Conservation (phyloP, 2,888 invertebrate species). For the Tetragnatha montana region DNA sequence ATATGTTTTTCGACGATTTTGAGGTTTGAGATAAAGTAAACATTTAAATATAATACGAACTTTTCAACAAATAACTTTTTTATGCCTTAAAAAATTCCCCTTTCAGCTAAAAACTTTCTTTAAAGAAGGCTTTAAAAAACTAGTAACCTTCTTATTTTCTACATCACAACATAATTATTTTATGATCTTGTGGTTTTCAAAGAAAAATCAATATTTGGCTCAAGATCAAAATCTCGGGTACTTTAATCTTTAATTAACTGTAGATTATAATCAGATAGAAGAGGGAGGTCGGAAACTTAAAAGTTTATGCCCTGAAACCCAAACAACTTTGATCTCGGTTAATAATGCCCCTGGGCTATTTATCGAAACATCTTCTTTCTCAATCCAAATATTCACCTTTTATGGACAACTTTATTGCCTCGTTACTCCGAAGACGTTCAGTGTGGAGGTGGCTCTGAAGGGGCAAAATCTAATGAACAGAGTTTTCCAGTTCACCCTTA, state of each 20-base stretch:
- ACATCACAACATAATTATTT: not conserved
- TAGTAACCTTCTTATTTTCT: not conserved
- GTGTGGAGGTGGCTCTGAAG: not conserved
- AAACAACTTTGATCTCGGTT: slow-evolving; percentile 41
- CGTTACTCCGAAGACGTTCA: slow-evolving; percentile 42
- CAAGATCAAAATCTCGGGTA: not conserved
- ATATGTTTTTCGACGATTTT: too few relatives aligned
- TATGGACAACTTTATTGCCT: slow-evolving; percentile 59
- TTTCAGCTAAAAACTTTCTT: too few relatives aligned
- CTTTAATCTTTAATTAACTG: slow-evolving; percentile 27
- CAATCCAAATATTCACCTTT: slow-evolving; percentile 17
- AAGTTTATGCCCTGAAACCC: slow-evolving; percentile 27
- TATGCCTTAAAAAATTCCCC: too few relatives aligned
- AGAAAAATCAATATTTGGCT: not conserved
- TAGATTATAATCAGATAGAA: slow-evolving; percentile 20
- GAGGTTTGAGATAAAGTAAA: too few relatives aligned
- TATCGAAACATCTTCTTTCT: slow-evolving; percentile 39
- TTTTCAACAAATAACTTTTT: too few relatives aligned
- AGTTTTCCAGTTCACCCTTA: slow-evolving; percentile 16
- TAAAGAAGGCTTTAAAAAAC: not conserved
- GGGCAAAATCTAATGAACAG: slow-evolving; percentile 50
- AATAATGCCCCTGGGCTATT: slow-evolving; percentile 38
- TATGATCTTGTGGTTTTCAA: not conserved
- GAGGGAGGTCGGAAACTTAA: not conserved
- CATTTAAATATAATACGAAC: too few relatives aligned